These are phyloP conservation scores for Octodon degus DNA, from an alignment of 2,113 vertebrate genomes.

Conservation along the genomic window DNA sequence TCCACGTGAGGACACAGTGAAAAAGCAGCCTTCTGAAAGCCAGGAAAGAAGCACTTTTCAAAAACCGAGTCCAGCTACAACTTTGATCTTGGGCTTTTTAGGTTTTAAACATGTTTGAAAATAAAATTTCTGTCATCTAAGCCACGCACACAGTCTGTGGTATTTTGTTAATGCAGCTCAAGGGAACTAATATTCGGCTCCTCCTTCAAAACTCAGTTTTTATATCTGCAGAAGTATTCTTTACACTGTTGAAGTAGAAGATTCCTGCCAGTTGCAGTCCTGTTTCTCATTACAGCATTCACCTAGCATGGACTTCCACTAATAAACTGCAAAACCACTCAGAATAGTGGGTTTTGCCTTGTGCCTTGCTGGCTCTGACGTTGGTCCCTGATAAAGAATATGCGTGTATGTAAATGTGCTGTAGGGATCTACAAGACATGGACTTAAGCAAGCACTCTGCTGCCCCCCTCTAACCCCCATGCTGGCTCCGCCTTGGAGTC, in stretches of 20 bases:
- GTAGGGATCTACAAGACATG: background rate
- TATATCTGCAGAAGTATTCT: background rate
- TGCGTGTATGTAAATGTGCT: background rate
- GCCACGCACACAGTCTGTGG: background rate
- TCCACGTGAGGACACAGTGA: background rate
- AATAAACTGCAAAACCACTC: background rate
- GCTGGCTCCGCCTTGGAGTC: background rate
- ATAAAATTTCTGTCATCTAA: background rate
- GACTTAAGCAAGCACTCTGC: background rate
- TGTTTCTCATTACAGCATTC: background rate
- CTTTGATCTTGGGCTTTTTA: background rate
- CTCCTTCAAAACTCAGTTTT: background rate
- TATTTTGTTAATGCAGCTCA: background rate
- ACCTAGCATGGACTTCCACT: background rate
- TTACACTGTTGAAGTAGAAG: background rate
- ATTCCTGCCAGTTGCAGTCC: background rate
- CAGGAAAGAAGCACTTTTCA: background rate
- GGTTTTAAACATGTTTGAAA: background rate
- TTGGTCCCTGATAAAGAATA: background rate
- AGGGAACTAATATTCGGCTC: background rate
- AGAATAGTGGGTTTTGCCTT: background rate
- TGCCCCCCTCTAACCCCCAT: background rate
- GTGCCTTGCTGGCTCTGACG: background rate
- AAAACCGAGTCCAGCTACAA: background rate
- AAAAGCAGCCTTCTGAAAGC: background rate